Evolutionary conservation across 2,797 vertebrate genomes (phyloP).

Genomic region (Cephalopachus bancanus): DNA sequence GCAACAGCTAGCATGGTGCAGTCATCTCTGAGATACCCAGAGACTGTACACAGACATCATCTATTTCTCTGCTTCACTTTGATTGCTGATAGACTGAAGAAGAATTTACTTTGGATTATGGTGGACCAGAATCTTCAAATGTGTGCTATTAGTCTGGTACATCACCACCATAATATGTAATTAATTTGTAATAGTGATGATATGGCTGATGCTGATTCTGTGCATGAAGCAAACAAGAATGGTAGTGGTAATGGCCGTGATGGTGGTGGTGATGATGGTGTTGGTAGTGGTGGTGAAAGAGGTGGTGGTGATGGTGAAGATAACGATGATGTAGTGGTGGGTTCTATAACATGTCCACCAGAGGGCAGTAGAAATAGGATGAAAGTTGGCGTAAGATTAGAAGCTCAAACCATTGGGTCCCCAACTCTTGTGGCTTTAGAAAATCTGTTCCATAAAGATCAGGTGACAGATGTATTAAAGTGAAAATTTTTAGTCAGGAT

Average conservation of each 20-base stretch:
- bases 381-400: neutral
- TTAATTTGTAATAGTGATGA: neutral
- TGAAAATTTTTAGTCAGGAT: too few species aligned
- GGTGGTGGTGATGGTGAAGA: neutral
- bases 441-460: neutral
- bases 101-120: conserved; percentile 46
- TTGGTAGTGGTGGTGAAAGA: too few species aligned
- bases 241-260: neutral
- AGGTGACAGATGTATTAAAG: conserved; percentile 7
- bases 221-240: conserved; percentile 24
- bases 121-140: neutral
- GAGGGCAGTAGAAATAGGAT: conserved; percentile 38
- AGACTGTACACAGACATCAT: neutral
- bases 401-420: conserved; percentile 33
- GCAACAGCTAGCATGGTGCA: neutral
- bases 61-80: conserved; percentile 7
- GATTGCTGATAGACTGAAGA: conserved; percentile 9
- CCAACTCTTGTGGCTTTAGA: conserved; percentile 35
- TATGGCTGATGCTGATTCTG: neutral
- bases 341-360: conserved; percentile 12
- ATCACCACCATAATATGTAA: neutral
- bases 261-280: neutral
- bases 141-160: neutral
- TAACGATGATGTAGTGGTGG: neutral
- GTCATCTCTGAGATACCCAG: neutral